A percentile compares a stretch with the other conserved stretches of the same genome.
Conservation (phyloP, 1,140 invertebrate genomes). For the Diprion similis region DNA sequence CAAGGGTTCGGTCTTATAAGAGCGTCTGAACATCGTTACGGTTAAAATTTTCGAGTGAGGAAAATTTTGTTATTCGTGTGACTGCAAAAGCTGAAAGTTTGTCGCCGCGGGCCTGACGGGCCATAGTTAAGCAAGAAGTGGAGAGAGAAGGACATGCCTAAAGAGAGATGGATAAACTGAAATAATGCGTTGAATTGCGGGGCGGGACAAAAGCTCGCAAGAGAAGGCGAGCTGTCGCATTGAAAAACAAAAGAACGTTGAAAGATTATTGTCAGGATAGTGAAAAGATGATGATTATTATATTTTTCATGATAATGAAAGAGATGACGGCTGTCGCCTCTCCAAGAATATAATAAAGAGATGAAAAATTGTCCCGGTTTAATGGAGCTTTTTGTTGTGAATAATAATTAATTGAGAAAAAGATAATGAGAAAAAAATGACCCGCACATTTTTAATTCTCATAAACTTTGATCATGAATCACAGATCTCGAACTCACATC, state of each 20-base stretch:
- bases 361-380: conserved; percentile 10
- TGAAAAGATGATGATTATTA: neutral
- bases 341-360: conserved; percentile 12
- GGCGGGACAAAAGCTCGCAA: neutral
- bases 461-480: neutral
- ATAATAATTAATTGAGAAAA: conserved; percentile 1
- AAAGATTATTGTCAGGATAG: neutral
- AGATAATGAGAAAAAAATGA: neutral
- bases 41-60: neutral
- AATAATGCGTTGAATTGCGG: neutral
- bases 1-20: no score
- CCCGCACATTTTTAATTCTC: neutral
- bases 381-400: conserved; percentile 1
- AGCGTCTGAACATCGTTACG: no score
- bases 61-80: neutral
- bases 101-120: no score
- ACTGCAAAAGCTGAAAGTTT: neutral
- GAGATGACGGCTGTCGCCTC: neutral
- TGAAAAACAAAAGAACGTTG: neutral
- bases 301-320: conserved; percentile 11
- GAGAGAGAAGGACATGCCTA: no score
- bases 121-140: no score
- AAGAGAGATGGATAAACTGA: neutral
- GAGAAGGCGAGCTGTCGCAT: neutral
- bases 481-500: neutral